These are phyloP conservation scores for Anolis carolinensis DNA, from an alignment of 2,113 vertebrate species.

Conservation along the genomic window DNA sequence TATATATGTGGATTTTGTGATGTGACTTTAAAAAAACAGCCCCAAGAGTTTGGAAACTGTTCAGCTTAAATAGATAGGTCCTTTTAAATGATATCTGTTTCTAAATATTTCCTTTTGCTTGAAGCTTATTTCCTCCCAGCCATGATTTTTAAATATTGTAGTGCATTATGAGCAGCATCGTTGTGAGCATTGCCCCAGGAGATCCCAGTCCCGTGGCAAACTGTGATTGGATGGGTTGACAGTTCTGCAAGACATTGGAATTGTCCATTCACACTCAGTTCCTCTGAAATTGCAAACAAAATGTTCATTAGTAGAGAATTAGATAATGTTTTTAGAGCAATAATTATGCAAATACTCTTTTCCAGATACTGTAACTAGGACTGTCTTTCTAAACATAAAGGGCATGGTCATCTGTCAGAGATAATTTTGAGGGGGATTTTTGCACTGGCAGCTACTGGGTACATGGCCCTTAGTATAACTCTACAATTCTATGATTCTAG, in stretches of 20 bases:
- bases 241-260: constrained; percentile 84
- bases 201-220: constrained; percentile 84
- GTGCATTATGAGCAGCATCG: constrained; percentile 83
- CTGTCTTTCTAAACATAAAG: no score
- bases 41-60: constrained; percentile 17
- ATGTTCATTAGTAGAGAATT: not conserved
- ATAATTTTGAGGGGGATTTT: no score
- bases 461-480: no score
- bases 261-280: constrained; percentile 84
- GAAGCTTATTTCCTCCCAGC: constrained; percentile 57
- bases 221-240: constrained; percentile 81
- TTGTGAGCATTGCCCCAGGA: constrained; percentile 81
- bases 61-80: not conserved
- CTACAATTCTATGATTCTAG: no score
- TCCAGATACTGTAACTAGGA: not conserved
- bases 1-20: constrained; percentile 25
- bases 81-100: constrained; percentile 1
- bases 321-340: not conserved
- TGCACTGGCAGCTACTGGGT: no score
- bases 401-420: no score
- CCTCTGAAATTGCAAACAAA: constrained; percentile 71
- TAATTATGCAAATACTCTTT: not conserved
- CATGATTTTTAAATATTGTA: constrained; percentile 85
- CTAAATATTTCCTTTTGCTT: constrained; percentile 13
- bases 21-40: constrained; percentile 22